Conservation (phyloP, 1,140 invertebrate genomes). For the Halesus radiatus region DNA sequence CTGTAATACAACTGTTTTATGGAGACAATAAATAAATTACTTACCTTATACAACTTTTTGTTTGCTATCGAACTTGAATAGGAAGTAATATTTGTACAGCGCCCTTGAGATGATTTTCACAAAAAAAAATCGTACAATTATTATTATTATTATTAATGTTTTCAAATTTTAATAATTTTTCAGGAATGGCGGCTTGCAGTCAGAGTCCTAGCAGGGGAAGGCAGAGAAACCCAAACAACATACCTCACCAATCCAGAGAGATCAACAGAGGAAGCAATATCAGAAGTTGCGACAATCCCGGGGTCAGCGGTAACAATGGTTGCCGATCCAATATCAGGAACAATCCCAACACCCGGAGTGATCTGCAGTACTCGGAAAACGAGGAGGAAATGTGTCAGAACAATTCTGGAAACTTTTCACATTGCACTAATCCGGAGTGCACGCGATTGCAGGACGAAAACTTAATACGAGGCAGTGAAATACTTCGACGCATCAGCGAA, state of each 20-base stretch:
- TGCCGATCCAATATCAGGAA: neutral
- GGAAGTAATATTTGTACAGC: too few relatives aligned
- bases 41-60: too few relatives aligned
- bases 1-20: too few relatives aligned
- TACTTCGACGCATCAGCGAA: constrained; percentile 25
- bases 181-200: constrained; percentile 32
- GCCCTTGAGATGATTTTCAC: too few relatives aligned
- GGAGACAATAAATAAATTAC: too few relatives aligned
- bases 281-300: neutral
- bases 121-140: too few relatives aligned
- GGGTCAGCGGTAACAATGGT: neutral
- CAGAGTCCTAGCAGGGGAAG: constrained; percentile 23
- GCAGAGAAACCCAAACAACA: constrained; percentile 1
- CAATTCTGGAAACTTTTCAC: neutral
- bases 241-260: neutral
- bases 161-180: neutral
- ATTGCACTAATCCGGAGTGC: constrained; percentile 25
- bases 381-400: constrained; percentile 27
- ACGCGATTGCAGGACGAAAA: constrained; percentile 10
- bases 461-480: constrained; percentile 4
- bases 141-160: too few relatives aligned
- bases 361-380: constrained; percentile 17
- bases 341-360: neutral
- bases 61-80: too few relatives aligned
- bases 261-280: neutral